phyloP scores from a whole-genome alignment of 2,888 invertebrate genomes.

The Acanthacorydalis orientalis region DNA sequence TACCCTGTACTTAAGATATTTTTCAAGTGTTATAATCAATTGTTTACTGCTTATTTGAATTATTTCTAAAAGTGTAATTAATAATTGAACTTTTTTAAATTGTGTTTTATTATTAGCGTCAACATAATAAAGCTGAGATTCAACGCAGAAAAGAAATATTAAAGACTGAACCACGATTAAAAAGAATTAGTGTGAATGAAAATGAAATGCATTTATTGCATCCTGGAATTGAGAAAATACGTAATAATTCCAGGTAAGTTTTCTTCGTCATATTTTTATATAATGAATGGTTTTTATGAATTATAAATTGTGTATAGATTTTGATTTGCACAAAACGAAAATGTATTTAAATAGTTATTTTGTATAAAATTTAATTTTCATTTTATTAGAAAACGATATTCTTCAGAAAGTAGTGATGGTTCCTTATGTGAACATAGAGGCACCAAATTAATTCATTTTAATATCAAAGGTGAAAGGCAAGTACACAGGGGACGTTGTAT shows the following conservation, averaged over 20 bases:
- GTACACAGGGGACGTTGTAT: slow-evolving; percentile 62
- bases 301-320: too few relatives aligned
- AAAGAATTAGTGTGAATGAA: slow-evolving; percentile 12
- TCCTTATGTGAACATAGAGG: slow-evolving; percentile 36
- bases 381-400: slow-evolving; percentile 25
- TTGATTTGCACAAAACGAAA: not conserved
- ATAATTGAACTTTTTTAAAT: too few relatives aligned
- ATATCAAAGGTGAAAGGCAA: slow-evolving; percentile 35
- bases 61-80: too few relatives aligned
- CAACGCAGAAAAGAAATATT: slow-evolving; percentile 62
- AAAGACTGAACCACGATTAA: slow-evolving; percentile 43
- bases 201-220: slow-evolving; percentile 5
- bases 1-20: too few relatives aligned
- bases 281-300: not conserved
- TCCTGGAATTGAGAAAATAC: slow-evolving; percentile 17
- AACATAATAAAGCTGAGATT: slow-evolving; percentile 59
- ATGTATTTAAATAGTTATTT: not conserved
- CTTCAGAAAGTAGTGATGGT: slow-evolving; percentile 37
- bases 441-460: slow-evolving; percentile 35
- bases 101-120: slow-evolving; percentile 28
- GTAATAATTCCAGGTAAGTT: slow-evolving; percentile 16
- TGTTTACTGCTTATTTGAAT: too few relatives aligned
- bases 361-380: too few relatives aligned
- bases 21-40: too few relatives aligned
- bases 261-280: not conserved